phyloP scores from a whole-genome alignment of 1,140 invertebrate genomes.

The Littorina saxatilis region DNA sequence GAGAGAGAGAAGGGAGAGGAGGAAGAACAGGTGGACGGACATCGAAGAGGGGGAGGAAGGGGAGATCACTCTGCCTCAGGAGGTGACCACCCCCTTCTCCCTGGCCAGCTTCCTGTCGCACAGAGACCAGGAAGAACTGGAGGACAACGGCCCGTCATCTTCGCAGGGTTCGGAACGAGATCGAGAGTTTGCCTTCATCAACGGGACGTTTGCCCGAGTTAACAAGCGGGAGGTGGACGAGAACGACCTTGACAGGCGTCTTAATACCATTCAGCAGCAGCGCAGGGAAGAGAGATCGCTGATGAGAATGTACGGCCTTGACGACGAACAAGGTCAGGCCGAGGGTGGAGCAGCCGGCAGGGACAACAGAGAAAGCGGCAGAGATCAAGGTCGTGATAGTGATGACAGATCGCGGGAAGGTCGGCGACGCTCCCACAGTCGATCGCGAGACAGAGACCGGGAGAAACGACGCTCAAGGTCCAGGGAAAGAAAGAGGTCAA shows the following conservation, averaged over 20 bases:
- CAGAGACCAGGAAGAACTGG: conserved; percentile 33
- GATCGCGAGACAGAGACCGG: conserved; percentile 42
- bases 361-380: conserved; percentile 43
- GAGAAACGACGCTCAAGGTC: conserved; percentile 47
- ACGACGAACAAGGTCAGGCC: background rate
- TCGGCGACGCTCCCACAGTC: conserved; percentile 30
- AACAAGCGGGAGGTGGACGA: conserved; percentile 1
- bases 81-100: conserved; percentile 14
- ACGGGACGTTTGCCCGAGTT: conserved; percentile 17
- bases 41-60: background rate
- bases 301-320: background rate
- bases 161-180: background rate
- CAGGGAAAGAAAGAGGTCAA: conserved; percentile 33
- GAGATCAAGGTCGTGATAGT: conserved; percentile 26
- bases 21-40: too few relatives aligned
- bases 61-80: background rate
- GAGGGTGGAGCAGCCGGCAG: background rate
- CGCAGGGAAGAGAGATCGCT: conserved; percentile 13
- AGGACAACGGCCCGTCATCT: background rate
- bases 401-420: conserved; percentile 41
- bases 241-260: background rate
- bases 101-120: conserved; percentile 55
- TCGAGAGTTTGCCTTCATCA: background rate
- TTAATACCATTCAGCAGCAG: background rate
- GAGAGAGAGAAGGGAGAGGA: too few relatives aligned